Conservation (phyloP, 2,888 invertebrate genomes). For the Criorhina ranunculi region DNA sequence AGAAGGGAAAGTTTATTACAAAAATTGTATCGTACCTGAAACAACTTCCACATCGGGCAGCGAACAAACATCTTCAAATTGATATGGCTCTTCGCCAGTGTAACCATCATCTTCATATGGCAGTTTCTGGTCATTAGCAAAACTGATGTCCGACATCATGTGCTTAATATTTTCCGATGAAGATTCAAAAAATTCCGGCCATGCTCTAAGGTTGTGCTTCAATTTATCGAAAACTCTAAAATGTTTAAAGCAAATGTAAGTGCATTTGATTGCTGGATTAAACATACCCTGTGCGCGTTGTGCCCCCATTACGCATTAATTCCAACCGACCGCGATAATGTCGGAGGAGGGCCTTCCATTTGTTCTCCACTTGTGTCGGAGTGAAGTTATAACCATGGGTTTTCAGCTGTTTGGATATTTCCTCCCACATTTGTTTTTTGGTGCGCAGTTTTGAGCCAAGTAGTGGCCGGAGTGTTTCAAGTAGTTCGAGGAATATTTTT, state of each 20-base stretch:
- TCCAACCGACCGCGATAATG: constrained; percentile 62
- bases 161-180: neutral
- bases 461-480: constrained; percentile 51
- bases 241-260: neutral
- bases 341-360: constrained; percentile 64
- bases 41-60: constrained; percentile 5
- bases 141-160: constrained; percentile 21
- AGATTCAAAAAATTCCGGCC: constrained; percentile 41
- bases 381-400: constrained; percentile 31
- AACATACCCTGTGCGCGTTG: neutral
- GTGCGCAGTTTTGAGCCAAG: constrained; percentile 54
- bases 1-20: neutral
- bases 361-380: constrained; percentile 52
- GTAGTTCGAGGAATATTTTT: constrained; percentile 42
- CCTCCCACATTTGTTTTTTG: constrained; percentile 69
- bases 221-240: neutral
- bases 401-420: constrained; percentile 35
- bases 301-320: constrained; percentile 25
- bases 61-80: constrained; percentile 43
- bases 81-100: constrained; percentile 29
- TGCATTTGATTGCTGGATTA: neutral
- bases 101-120: constrained; percentile 58
- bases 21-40: neutral
- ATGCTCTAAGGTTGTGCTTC: constrained; percentile 5
- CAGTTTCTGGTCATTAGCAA: constrained; percentile 60